Conservation (phyloP, 2,113 vertebrate species). For the Erythrolamprus reginae region DNA sequence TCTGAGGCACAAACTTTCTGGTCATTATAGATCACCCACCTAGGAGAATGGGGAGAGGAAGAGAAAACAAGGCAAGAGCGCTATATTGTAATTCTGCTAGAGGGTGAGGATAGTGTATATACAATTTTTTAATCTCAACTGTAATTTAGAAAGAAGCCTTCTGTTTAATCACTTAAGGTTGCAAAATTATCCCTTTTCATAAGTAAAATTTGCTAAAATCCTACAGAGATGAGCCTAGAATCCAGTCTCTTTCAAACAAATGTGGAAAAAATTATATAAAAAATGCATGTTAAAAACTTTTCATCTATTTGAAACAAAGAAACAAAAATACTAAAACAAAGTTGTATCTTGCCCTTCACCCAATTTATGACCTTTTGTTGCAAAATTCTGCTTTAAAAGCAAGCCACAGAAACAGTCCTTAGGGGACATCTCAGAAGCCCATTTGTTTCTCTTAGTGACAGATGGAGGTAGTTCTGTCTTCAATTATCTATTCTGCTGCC, state of each 20-base stretch:
- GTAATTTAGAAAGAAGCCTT: not conserved
- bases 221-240: not conserved
- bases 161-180: not conserved
- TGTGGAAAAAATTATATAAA: not conserved
- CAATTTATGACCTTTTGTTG: not conserved
- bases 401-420: not conserved
- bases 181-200: not conserved
- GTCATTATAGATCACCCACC: slow-evolving; percentile 98
- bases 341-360: not conserved
- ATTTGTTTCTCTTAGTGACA: not conserved
- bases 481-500: not conserved
- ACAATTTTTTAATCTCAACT: not conserved
- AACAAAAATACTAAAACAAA: not conserved
- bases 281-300: not conserved
- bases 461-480: not conserved
- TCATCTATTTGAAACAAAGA: not conserved
- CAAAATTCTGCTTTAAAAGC: not conserved
- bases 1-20: slow-evolving; percentile 98
- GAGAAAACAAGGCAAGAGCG: not conserved
- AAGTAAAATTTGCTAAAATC: not conserved
- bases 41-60: slow-evolving; percentile 46
- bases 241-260: not conserved
- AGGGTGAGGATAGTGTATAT: not conserved
- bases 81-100: not conserved
- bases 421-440: not conserved